Evolutionary conservation across 2,113 vertebrate genomes (phyloP).

Genomic region (Tapirus terrestris): DNA sequence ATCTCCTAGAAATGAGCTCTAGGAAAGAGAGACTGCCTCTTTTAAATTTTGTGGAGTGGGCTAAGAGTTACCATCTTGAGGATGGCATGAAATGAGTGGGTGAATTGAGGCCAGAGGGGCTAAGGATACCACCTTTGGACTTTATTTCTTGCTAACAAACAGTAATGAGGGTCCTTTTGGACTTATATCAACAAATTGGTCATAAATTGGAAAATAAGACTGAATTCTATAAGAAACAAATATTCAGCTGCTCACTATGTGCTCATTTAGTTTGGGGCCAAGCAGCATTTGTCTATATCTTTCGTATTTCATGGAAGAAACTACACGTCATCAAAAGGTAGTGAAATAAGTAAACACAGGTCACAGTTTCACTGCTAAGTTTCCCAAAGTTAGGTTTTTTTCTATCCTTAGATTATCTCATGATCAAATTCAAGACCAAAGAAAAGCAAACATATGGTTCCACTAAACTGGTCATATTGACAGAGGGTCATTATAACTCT

Average conservation of each 20-base stretch:
- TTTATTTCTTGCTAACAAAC: neutral
- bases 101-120: neutral
- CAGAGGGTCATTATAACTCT: neutral
- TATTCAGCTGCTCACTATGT: neutral
- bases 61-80: neutral
- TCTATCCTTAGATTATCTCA: neutral
- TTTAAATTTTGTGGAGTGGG: neutral
- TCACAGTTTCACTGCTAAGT: neutral
- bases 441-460: neutral
- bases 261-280: neutral
- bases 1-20: neutral
- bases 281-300: neutral
- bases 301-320: conserved; percentile 5
- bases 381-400: neutral
- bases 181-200: neutral
- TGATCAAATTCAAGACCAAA: conserved; percentile 6
- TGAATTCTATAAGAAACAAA: conserved; percentile 7
- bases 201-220: neutral
- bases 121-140: neutral
- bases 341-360: neutral
- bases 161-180: neutral
- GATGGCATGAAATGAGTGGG: neutral
- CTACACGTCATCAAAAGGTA: neutral
- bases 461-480: neutral
- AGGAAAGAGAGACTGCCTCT: neutral